phyloP scores from a whole-genome alignment of 1,140 invertebrate species.

The Achatina immaculata region DNA sequence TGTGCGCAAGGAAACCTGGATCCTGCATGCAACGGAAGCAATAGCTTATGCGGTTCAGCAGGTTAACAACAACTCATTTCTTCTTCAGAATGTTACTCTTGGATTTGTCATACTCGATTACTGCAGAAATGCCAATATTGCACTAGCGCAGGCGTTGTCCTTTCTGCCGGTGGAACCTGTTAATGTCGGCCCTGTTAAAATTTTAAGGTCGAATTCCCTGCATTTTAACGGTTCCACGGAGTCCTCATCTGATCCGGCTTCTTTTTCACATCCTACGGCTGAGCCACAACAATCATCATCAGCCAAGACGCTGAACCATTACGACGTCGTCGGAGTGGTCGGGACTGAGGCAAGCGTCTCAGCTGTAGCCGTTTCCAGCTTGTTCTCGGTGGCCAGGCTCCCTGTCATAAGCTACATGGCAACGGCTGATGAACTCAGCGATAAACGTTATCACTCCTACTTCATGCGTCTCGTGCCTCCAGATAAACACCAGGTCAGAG shows the following conservation, averaged over 20 bases:
- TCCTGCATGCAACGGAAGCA: background rate
- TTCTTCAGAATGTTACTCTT: slow-evolving; percentile 1
- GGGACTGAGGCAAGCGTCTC: background rate
- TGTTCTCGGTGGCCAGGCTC: background rate
- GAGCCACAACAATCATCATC: too few relatives aligned
- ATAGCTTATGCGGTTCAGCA: background rate
- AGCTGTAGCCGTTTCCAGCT: background rate
- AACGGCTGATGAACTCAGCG: slow-evolving; percentile 14
- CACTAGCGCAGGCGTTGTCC: slow-evolving; percentile 9
- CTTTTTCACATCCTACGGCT: background rate
- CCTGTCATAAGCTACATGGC: background rate
- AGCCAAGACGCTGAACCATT: background rate
- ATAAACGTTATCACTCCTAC: background rate
- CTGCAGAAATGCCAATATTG: background rate
- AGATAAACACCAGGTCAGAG: slow-evolving; percentile 4
- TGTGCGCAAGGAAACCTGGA: background rate
- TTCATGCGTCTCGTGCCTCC: slow-evolving; percentile 18
- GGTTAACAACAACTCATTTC: background rate
- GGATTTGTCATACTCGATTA: slow-evolving; percentile 5
- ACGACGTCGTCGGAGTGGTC: slow-evolving; percentile 15
- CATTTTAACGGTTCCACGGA: too few relatives aligned
- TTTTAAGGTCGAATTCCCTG: too few relatives aligned
- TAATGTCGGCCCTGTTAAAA: too few relatives aligned
- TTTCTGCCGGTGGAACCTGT: slow-evolving; percentile 20
- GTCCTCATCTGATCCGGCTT: too few relatives aligned